These are phyloP conservation scores for Lagria hirta DNA, from an alignment of 2,888 invertebrate genomes.

Conservation along the genomic window DNA sequence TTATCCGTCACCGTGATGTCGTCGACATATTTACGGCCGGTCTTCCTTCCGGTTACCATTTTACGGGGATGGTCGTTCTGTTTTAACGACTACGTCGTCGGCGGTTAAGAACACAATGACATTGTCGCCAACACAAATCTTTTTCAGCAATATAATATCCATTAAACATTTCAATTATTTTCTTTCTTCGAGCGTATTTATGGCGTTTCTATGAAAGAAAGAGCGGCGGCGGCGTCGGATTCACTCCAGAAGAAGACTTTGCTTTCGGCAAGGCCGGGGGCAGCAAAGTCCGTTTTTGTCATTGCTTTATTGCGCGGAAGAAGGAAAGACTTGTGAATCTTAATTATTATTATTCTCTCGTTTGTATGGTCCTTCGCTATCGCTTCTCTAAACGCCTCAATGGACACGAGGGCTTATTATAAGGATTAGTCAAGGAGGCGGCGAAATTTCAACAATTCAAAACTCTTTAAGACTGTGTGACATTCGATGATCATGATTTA, in stretches of 20 bases:
- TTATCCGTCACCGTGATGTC: conserved; percentile 41
- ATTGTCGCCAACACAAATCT: conserved; percentile 22
- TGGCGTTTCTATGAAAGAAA: conserved; percentile 6
- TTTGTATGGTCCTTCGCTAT: conserved; percentile 27
- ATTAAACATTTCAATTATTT: conserved; percentile 23
- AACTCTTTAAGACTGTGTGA: too few species aligned
- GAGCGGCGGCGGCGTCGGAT: conserved; percentile 15
- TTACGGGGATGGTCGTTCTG: conserved; percentile 34
- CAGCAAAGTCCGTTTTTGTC: conserved; percentile 29
- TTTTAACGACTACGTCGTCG: conserved; percentile 33
- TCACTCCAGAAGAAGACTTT: conserved; percentile 14
- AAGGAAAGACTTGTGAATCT: conserved; percentile 44
- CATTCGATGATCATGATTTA: too few species aligned
- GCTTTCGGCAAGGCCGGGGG: conserved; percentile 24
- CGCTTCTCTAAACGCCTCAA: conserved; percentile 28
- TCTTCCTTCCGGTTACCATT: conserved; percentile 44
- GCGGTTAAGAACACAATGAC: conserved; percentile 26
- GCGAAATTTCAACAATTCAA: too few species aligned
- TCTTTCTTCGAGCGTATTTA: conserved; percentile 4
- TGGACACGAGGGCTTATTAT: too few species aligned
- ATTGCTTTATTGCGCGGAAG: conserved; percentile 48
- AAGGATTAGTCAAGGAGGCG: too few species aligned
- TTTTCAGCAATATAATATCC: conserved; percentile 13
- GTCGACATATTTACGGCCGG: conserved; percentile 43
- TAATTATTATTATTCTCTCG: conserved; percentile 46